phyloP scores from a whole-genome alignment of 2,113 vertebrate genomes.

The Thinocorus orbignyianus region DNA sequence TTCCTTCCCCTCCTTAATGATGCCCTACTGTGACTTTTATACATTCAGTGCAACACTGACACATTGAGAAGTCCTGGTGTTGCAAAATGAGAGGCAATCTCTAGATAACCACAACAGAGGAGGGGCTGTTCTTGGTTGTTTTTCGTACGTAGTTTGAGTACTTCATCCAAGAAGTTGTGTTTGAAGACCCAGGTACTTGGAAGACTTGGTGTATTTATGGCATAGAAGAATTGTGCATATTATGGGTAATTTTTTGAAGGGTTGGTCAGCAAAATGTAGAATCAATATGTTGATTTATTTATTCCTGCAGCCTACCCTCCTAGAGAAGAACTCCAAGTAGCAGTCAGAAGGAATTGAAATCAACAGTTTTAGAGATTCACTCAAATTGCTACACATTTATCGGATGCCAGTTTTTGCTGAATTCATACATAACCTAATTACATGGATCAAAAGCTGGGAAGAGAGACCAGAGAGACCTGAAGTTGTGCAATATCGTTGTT shows the following conservation, averaged over 20 bases:
- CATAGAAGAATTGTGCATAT: constrained; percentile 4
- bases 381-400: constrained; percentile 46
- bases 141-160: constrained; percentile 38
- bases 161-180: constrained; percentile 28
- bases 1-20: background rate
- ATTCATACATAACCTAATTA: constrained; percentile 61
- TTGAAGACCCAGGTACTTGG: constrained; percentile 24
- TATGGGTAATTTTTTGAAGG: constrained; percentile 18
- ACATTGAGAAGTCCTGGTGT: constrained; percentile 19
- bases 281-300: constrained; percentile 24
- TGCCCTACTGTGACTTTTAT: constrained; percentile 45
- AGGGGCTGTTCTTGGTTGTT: constrained; percentile 41
- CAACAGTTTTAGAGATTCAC: constrained; percentile 29
- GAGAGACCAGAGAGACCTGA: constrained; percentile 69
- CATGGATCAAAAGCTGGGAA: constrained; percentile 66
- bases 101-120: constrained; percentile 9
- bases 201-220: constrained; percentile 19
- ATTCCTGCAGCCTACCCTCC: background rate
- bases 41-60: constrained; percentile 6
- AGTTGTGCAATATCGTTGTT: constrained; percentile 78
- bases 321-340: constrained; percentile 18
- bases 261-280: constrained; percentile 35
- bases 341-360: constrained; percentile 27
- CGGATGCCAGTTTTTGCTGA: constrained; percentile 56
- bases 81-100: constrained; percentile 42